These are phyloP conservation scores for Homarus gammarus DNA, from an alignment of 2,888 invertebrate species.

Conservation along the genomic window DNA sequence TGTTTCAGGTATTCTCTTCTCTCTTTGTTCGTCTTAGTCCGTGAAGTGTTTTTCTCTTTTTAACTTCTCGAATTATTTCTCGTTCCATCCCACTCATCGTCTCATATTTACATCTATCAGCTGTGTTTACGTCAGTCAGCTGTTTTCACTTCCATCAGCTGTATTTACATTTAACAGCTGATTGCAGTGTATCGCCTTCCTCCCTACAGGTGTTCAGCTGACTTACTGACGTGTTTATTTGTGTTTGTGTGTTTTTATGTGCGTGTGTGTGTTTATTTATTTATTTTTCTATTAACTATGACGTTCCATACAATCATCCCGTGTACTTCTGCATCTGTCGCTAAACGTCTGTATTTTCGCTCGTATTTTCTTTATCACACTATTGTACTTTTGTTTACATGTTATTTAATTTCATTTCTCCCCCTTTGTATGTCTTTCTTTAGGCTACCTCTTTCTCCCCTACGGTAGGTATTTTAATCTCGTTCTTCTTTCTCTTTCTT, in stretches of 20 bases:
- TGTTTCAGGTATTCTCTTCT: too few species aligned
- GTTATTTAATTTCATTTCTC: constrained; percentile 34
- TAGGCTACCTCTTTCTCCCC: constrained; percentile 59
- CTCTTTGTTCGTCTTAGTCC: too few species aligned
- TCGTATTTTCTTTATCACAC: neutral
- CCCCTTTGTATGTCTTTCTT: constrained; percentile 49
- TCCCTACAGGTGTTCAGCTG: neutral
- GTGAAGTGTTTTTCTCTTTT: too few species aligned
- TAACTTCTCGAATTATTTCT: too few species aligned
- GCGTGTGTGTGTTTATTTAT: neutral
- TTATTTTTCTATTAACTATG: too few species aligned
- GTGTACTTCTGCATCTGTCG: neutral
- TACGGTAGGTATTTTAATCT: constrained; percentile 49
- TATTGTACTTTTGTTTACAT: neutral
- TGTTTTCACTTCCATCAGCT: neutral
- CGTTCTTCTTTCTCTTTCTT: constrained; percentile 1
- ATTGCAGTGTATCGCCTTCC: neutral
- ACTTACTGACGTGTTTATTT: neutral
- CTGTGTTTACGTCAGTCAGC: too few species aligned
- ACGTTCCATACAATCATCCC: too few species aligned
- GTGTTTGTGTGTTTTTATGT: neutral
- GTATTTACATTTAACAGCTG: neutral
- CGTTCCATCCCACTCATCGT: too few species aligned
- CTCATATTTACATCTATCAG: too few species aligned
- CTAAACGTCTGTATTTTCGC: neutral